Evolutionary conservation across 2,797 vertebrate species (phyloP), one percentile per base, ranked within the genome.

Genomic region (Pangasius mekongensis): DNA sequence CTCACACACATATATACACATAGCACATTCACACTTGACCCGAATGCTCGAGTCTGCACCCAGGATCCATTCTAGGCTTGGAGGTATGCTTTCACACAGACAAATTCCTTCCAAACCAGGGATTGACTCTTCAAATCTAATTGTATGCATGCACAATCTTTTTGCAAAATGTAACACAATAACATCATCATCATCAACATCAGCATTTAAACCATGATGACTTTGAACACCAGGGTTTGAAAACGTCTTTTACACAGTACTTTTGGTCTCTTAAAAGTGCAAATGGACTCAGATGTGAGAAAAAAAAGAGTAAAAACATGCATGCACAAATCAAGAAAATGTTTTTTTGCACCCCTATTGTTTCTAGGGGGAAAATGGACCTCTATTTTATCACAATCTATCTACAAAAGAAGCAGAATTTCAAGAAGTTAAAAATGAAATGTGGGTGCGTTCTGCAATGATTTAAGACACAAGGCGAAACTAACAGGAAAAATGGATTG

Each of bases 21-120:
- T 5, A 74, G 43, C 5, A 49, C n/a, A 10, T 56, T 80, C 76
- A 80, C 76, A 56, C 76, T 80, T 80, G 76, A 81, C 54, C 78
- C 20, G 1, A 58, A 81, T 39, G 20, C 54, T 81, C 22, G 11
- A 8, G 22, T 24, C 22, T 82, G 24, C 13, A 62, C 36, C 13
- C 80, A 27, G 36, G 58, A 82, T 60, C 80, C 36, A 2, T 64
- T 62, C 13, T 27, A 39, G 5, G 5, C n/a, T 80, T 24, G 27
- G 24, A 52, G 47, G 2, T 77, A 3, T 52, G 27, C 24, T 77
- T 52, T 36, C 16, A 56, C 52, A 54, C n/a, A 5, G 22, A 47
- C 24, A 49, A 49, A 10, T 10, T 43, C 39, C 43, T 77, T 52
- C 43, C n/a, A 54, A 54, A 30, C 49, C 76, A 71, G 16, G 18